Evolutionary conservation across 2,888 invertebrate species (phyloP).

Genomic region (Aphrophora alni): DNA sequence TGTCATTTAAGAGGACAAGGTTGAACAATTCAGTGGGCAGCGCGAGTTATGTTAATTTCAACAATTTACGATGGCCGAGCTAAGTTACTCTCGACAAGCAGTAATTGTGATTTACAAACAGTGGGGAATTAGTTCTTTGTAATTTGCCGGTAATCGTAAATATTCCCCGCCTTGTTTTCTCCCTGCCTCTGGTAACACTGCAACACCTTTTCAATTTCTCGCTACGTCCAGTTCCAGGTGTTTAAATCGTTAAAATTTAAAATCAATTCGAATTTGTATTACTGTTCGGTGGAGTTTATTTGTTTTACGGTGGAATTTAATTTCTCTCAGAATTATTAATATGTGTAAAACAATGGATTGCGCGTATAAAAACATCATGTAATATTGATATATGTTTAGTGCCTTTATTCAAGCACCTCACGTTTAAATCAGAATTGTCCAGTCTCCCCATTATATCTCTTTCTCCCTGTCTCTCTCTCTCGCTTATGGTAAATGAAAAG

Average conservation of each 20-base stretch:
- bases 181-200: background rate
- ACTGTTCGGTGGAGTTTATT: background rate
- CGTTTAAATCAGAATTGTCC: no score
- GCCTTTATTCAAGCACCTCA: no score
- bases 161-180: background rate
- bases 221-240: no score
- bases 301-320: background rate
- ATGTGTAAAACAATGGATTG: background rate
- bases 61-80: background rate
- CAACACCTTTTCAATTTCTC: no score
- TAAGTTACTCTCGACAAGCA: background rate
- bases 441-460: no score
- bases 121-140: conserved; percentile 26
- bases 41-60: background rate
- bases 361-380: no score
- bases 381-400: no score
- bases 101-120: conserved; percentile 38
- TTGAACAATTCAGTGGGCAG: background rate
- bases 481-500: no score
- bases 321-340: background rate
- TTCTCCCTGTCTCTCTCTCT: no score
- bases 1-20: background rate
- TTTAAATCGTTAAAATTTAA: background rate
- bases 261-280: background rate
- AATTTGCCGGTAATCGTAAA: conserved; percentile 32